Percentiles rank a stretch among this genome's conserved stretches.
Evolutionary conservation across 2,113 vertebrate genomes (phyloP).

Genomic region (Etia nguti): DNA sequence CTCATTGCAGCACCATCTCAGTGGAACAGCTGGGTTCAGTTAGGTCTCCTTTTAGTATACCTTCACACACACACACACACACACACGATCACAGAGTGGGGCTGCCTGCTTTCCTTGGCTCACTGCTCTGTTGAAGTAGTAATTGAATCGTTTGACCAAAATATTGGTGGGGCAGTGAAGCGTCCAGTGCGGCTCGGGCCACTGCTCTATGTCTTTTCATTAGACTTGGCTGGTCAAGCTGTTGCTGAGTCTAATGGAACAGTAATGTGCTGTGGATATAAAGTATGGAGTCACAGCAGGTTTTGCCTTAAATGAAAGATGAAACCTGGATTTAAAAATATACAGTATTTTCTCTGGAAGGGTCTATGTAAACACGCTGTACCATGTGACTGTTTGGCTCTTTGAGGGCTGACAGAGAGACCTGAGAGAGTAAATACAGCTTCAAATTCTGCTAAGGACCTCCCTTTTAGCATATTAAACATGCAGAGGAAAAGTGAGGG

Average conservation of each 20-base stretch:
- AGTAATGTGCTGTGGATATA: neutral
- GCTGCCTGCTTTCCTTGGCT: conserved; percentile 38
- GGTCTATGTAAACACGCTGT: neutral
- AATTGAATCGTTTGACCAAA: conserved; percentile 56
- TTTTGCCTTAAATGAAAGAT: neutral
- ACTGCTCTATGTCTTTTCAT: conserved; percentile 16
- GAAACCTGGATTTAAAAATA: neutral
- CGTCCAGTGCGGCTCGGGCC: neutral
- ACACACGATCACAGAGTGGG: neutral
- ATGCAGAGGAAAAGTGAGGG: neutral
- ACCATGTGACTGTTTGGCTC: neutral
- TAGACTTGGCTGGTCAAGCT: conserved; percentile 28
- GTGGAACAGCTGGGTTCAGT: conserved; percentile 64
- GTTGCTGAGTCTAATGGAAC: conserved; percentile 21
- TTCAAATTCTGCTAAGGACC: neutral
- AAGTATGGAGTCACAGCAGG: neutral
- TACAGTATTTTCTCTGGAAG: neutral
- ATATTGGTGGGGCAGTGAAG: conserved; percentile 36
- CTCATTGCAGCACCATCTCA: conserved; percentile 35
- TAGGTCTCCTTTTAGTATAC: conserved; percentile 38
- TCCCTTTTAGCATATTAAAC: neutral
- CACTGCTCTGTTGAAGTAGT: conserved; percentile 16
- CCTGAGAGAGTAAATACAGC: neutral
- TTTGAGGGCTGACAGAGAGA: neutral
- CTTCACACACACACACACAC: neutral